Base-by-base conservation (phyloP, 2,797 vertebrate genomes). In the Babyrousa celebensis region DNA sequence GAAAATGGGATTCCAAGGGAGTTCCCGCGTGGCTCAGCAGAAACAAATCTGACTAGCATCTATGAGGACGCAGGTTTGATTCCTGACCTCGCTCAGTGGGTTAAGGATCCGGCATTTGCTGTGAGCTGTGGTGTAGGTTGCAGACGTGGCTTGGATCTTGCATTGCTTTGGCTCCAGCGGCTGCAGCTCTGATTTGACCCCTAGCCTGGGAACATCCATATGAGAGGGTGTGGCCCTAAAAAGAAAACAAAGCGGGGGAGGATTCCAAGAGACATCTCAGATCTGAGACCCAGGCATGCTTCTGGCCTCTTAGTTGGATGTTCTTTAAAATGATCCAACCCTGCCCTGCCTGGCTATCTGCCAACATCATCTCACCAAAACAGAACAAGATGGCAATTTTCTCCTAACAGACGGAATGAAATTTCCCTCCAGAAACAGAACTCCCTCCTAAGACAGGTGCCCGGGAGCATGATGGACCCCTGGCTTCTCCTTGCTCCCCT, bases 341-440 rank as follows among this genome's bases (percentile, higher is more conserved):
- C 32, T 62, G 23, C 15, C 18, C 3, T 21, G 54, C 56, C 56
- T 12, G 0, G 0, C 0, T 12, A 15, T 74, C 63, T 65, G 75
- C 79, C 63, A 62, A 48, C 58, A 5, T 62, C 21, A 3, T 40
- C 79, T 29, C 5, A 52, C 56, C 52, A 52, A 83, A 82, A 32
- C 60, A 27, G 21, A 88, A 83, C 43, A 75, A 79, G 6, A 0
- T 0, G 0, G 5, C 0, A 1, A 3, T 0, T 1, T 14, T 23
- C 43, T 72, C 68, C 56, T 62, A 62, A 84, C 1, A 65, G 18
- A 58, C 0, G 68, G 60, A 77, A 48, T 48, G 43, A 60, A 5
- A 2, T 77, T 63, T 75, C 58, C 12, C 23, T 92, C 32, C 4
- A 21, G 54, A 95, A 78, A 56, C 15, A 5, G 9, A 32, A 18